Evolutionary conservation across 2,797 vertebrate species (phyloP).

Genomic region (Parauchenoglanis punctatus): DNA sequence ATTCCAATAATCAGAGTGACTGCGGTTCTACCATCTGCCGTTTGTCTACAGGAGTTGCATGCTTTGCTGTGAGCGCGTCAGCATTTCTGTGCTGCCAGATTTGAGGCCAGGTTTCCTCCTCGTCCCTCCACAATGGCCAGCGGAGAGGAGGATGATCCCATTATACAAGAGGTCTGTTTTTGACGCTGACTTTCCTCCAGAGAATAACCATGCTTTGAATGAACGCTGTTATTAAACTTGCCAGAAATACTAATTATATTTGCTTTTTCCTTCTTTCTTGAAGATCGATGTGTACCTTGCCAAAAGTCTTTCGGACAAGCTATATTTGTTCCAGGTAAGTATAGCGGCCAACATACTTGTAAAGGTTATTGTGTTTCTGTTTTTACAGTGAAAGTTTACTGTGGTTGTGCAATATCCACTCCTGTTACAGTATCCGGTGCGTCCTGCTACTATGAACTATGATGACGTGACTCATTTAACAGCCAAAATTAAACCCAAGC

Average conservation of each 20-base stretch:
- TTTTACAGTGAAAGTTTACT: not conserved
- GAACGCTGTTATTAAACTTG: not conserved
- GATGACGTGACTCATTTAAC: conserved; percentile 87
- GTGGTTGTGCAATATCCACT: not conserved
- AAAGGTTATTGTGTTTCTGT: not conserved
- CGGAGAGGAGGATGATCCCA: conserved; percentile 95
- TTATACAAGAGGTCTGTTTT: conserved; percentile 90
- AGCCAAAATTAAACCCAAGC: conserved; percentile 96
- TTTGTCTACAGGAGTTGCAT: conserved; percentile 18
- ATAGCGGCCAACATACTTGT: not conserved
- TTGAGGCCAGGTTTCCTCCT: conserved; percentile 11
- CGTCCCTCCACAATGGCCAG: conserved; percentile 87
- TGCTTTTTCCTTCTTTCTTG: conserved; percentile 44
- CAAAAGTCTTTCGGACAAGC: conserved; percentile 94
- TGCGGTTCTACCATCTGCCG: not conserved
- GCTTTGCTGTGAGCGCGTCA: conserved; percentile 17
- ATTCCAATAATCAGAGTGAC: not conserved
- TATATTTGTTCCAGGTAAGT: conserved; percentile 96
- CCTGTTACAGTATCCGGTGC: conserved; percentile 87
- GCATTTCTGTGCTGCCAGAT: conserved; percentile 13
- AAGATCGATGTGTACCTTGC: conserved; percentile 96
- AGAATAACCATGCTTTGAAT: not conserved
- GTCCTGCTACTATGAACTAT: conserved; percentile 90
- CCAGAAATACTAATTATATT: not conserved
- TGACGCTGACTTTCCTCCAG: not conserved